Base-by-base conservation (phyloP, 1,140 invertebrate genomes). In the Zaprionus taronus region DNA sequence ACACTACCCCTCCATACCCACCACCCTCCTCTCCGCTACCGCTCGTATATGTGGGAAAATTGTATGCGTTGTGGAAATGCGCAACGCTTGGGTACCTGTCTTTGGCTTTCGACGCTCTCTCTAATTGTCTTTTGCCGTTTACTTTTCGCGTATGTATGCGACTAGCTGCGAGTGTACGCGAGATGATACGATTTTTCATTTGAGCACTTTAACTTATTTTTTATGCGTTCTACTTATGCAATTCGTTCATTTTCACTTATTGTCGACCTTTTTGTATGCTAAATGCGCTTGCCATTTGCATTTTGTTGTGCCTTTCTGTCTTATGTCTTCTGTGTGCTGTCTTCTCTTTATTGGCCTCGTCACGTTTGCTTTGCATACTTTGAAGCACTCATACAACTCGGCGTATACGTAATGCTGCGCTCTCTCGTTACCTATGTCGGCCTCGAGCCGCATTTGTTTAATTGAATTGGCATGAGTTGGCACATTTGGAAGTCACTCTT, bases 161-260 rank as follows among this genome's bases (percentile, higher is more conserved):
- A 41, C 36, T 38, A 63, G 61, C 44, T 28, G 66, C 22, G 68
- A 14, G 56, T 63, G 64, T 53, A 63, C 38, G 68, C 64, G 72
- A 15, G 66, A 76, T 84, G 81, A 84, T 79, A 65, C 75, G 71
- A 76, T 81, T 87, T 72, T 70, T 67, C 75, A 81, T 79, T 89
- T 81, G 69, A 31, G 79, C 72, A 90, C 74, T 84, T 89, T 57
- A 72, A 79, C 81, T 90, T 89, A 69, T 62, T 73, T 89, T 85
- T 90, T 84, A 77, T 72, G 69, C 85, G 28, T 60, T 62, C 87
- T 81, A 79, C 80, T 89, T 89, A 90, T 90, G 85, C 85, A 89
- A 81, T 89, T 72, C 79, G 63, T 77, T 84, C 85, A 79, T 84
- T 90, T 81, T 79, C 85, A 83, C 80, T 72, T 64, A 83, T 77